Evolutionary conservation across 2,797 vertebrate species (phyloP).

Genomic region (Tinamus major): DNA sequence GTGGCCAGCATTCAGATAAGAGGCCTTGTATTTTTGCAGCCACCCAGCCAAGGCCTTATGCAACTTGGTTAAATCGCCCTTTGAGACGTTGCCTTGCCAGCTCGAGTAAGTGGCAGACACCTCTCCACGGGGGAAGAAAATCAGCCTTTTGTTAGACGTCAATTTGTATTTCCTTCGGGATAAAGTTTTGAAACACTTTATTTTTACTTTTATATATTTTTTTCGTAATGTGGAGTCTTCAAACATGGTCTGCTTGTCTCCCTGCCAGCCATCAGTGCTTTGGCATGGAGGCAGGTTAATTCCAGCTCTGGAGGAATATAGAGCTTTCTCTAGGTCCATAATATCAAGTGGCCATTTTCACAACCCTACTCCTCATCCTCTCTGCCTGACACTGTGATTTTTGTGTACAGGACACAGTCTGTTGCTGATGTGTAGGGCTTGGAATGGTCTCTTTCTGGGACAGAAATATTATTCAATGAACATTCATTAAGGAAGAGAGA

Average conservation of each 20-base stretch:
- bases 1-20: constrained; percentile 68
- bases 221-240: background rate
- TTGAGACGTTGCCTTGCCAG: constrained; percentile 63
- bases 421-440: rapidly evolving
- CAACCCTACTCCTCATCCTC: background rate
- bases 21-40: constrained; percentile 56
- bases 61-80: constrained; percentile 66
- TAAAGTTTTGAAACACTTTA: constrained; percentile 57
- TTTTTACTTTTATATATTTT: background rate
- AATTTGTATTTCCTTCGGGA: constrained; percentile 52
- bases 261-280: background rate
- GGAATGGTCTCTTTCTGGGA: background rate
- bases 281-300: background rate
- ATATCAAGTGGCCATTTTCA: background rate
- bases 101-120: constrained; percentile 72
- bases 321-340: background rate
- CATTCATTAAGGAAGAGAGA: background rate
- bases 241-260: background rate
- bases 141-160: constrained; percentile 38
- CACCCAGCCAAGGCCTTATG: constrained; percentile 63
- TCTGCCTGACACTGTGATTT: background rate
- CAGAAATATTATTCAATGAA: background rate
- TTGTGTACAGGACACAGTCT: background rate
- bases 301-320: background rate
- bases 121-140: constrained; percentile 42